Base-by-base conservation (phyloP, 2,888 invertebrate species). In the Tuta absoluta region DNA sequence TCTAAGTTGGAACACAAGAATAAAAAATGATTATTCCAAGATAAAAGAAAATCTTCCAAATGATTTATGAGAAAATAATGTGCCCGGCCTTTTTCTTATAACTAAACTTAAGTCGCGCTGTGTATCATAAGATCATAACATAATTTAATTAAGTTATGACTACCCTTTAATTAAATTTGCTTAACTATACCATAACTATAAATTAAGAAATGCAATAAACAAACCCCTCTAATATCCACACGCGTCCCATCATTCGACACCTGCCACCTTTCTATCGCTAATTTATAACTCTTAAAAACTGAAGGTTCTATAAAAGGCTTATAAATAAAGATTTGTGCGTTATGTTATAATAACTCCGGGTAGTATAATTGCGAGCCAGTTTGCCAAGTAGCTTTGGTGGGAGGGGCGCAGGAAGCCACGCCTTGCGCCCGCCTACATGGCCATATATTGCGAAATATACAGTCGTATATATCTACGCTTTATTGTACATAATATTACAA, bases 361-460 rank as follows among this genome's bases (percentile, higher is more conserved):
- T 33, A 33, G n/a, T n/a, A 56, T 77, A 75, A 81, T 84, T 81
- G 76, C 74, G 69, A 84, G 88, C 86, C 81, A 69, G 87, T 85
- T 84, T 75, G 72, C 75, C 76, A 82, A 8, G 33, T 72, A 73
- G 75, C 71, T 67, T 73, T 69, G 71, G 71, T 76, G 77, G 89
- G 89, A 74, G 84, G 86, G 71, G 77, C 72, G 66, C 45, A 49
- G 14, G 5, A 19, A 21, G 79, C 80, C 86, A 86, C 89, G 89
- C 89, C 89, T 73, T 70, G 28, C 41, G 56, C 24, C 78, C 83
- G 80, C 83, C 86, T 74, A 75, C 67, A 67, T 38, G 59, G 12
- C 56, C 48, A 66, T 60, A 48, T 65, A 59, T 63, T 62, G 64
- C 28, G 62, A 65, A 63, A 62, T 57, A 66, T 48, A 62, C 53